Evolutionary conservation across 2,888 invertebrate genomes (phyloP).

Genomic region (Philopedon plagiatum): DNA sequence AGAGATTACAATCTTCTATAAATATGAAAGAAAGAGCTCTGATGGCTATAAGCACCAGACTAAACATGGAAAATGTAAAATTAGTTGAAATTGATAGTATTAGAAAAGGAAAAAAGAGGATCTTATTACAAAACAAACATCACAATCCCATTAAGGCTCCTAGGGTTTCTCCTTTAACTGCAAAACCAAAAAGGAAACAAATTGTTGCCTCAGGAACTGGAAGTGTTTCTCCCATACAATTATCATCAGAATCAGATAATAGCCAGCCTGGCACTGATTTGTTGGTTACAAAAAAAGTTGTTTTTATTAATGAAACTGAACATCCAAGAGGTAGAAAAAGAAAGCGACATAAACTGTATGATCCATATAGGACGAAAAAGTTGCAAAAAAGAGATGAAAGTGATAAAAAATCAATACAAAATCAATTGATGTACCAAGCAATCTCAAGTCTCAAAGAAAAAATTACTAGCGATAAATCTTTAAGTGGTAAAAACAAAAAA

Average conservation of each 20-base stretch:
- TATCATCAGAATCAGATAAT: constrained; percentile 17
- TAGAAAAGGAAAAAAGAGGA: not conserved
- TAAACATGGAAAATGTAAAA: not conserved
- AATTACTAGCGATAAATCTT: too few species aligned
- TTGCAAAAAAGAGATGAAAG: not conserved
- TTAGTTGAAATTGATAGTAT: constrained; percentile 33
- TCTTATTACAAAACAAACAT: constrained; percentile 12
- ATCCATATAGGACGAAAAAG: not conserved
- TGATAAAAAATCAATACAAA: not conserved
- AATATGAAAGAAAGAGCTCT: not conserved
- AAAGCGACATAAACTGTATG: not conserved
- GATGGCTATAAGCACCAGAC: not conserved
- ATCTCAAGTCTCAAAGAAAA: too few species aligned
- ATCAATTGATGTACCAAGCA: not conserved
- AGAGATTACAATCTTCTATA: not conserved
- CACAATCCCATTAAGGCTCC: constrained; percentile 29
- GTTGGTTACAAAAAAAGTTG: constrained; percentile 51
- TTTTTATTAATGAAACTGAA: constrained; percentile 40
- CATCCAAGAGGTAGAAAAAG: not conserved
- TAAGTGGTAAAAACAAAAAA: too few species aligned
- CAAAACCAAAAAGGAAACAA: not conserved
- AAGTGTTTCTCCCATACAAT: not conserved
- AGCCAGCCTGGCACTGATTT: constrained; percentile 35
- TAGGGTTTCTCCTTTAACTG: not conserved
- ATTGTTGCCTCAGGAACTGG: not conserved